phyloP scores from a whole-genome alignment of 2,797 vertebrate genomes.

The Spheniscus humboldti region DNA sequence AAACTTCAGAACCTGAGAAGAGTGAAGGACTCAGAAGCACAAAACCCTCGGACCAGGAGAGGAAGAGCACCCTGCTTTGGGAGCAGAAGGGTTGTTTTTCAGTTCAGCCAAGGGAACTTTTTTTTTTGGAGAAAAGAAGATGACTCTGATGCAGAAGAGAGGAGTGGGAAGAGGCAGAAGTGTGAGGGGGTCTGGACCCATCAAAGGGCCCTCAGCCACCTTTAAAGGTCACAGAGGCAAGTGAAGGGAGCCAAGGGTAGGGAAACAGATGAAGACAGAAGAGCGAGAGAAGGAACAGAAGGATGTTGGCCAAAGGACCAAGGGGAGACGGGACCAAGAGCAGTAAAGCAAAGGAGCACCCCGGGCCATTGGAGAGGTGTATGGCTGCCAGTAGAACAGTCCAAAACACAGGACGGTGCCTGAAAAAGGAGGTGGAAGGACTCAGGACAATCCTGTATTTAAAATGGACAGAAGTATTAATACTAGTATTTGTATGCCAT shows the following conservation, averaged over 20 bases:
- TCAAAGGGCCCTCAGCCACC: not conserved
- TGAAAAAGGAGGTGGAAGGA: not conserved
- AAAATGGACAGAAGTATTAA: not conserved
- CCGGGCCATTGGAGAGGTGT: fast-evolving
- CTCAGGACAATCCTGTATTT: not conserved
- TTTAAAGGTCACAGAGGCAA: not conserved
- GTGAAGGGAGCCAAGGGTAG: not conserved
- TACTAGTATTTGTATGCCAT: not conserved
- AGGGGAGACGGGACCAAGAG: not conserved
- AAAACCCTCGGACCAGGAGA: fast-evolving
- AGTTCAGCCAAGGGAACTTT: not conserved
- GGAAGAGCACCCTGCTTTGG: not conserved
- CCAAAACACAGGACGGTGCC: not conserved
- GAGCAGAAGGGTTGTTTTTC: not conserved
- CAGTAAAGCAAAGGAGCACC: not conserved
- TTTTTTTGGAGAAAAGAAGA: not conserved
- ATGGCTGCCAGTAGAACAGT: not conserved
- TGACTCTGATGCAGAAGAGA: not conserved
- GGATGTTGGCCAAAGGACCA: not conserved
- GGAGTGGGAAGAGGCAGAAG: not conserved
- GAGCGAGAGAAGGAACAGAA: not conserved
- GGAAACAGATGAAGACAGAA: not conserved
- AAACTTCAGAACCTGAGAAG: not conserved
- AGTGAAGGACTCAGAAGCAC: fast-evolving
- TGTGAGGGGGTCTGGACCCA: not conserved